Evolutionary conservation across 2,113 vertebrate species (phyloP).

Genomic region (Gallinago media): DNA sequence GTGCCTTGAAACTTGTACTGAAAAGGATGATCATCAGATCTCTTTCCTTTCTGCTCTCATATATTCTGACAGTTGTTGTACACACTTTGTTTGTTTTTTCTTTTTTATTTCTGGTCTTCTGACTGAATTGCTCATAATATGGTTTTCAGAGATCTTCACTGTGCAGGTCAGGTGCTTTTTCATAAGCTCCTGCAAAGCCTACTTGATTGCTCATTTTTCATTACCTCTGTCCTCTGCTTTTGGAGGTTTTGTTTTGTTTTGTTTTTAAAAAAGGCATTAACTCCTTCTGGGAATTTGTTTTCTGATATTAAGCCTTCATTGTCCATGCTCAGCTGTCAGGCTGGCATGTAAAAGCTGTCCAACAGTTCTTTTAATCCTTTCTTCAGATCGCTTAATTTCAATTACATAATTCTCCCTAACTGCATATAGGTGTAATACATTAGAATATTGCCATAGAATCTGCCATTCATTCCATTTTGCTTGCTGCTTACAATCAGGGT

Average conservation of each 20-base stretch:
- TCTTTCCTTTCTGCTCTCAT: not conserved
- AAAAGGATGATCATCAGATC: not conserved
- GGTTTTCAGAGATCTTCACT: not conserved
- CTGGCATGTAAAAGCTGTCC: not conserved
- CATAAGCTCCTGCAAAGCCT: not conserved
- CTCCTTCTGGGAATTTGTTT: not conserved
- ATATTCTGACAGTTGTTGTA: not conserved
- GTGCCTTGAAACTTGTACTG: not conserved
- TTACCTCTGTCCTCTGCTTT: not conserved
- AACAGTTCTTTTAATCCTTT: slow-evolving; percentile 8
- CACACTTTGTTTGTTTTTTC: not conserved
- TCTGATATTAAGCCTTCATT: not conserved
- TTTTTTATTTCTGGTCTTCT: not conserved
- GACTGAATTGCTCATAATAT: not conserved
- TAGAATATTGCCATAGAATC: slow-evolving; percentile 9
- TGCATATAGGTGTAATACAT: slow-evolving; percentile 43
- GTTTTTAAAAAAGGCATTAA: not conserved
- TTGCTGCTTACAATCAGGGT: slow-evolving; percentile 13
- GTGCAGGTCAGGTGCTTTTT: not conserved
- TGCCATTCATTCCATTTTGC: slow-evolving; percentile 50
- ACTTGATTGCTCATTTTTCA: not conserved
- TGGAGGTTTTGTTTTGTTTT: not conserved
- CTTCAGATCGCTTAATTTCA: slow-evolving; percentile 58
- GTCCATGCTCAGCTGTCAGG: not conserved
- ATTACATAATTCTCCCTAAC: slow-evolving; percentile 54